Base-by-base conservation (phyloP, 2,888 invertebrate species). In the Auanema sp. region DNA sequence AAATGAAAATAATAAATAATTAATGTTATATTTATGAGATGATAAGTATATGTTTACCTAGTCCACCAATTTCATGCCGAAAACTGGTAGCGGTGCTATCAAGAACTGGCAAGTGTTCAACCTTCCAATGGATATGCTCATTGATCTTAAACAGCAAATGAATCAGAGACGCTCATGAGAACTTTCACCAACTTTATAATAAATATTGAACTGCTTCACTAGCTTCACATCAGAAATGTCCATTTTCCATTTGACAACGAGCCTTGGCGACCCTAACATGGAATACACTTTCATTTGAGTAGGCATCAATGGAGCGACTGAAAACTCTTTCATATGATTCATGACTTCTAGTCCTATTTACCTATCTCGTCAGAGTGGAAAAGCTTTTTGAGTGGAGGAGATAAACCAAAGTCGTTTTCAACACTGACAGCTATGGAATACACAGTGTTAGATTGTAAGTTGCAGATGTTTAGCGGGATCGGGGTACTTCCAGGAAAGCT, bases 351-450 rank as follows among this genome's bases (percentile, higher is more conserved):
- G 3, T 8, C 3, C 33, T 5, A 5, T 33, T 8, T 5, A 33
- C 33, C 71, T 57, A 61, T 62, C 42, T 74, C 60, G 43, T 81
- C 79, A 0, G 81, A 83, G 6, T 64, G 61, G 51, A 81, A 80
- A 14, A 64, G 52, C 33, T 69, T 59, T 41, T 69, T 71, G 4
- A 69, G 72, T 11, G 69, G 62, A 3, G 80, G 81, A 40, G 78
- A 76, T 24, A 66, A 71, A 10, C 81, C 81, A 63, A 79, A 79
- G 6, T 75, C 72, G 60, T 79, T 79, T 40, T 79, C 79, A 1
- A 75, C 75, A 50, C 75, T 72, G 14, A 81, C 57, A 14, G 76
- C 68, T 14, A 81, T 56, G 18, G 65, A 58, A 54, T 78, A 81
- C 24, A 69, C 71, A 1, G 75, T 64, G 21, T 58, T 59, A 5